A percentile compares a stretch with the other conserved stretches of the same genome.
phyloP scores from a whole-genome alignment of 2,113 vertebrate species.

The Erythrocercus mccallii region DNA sequence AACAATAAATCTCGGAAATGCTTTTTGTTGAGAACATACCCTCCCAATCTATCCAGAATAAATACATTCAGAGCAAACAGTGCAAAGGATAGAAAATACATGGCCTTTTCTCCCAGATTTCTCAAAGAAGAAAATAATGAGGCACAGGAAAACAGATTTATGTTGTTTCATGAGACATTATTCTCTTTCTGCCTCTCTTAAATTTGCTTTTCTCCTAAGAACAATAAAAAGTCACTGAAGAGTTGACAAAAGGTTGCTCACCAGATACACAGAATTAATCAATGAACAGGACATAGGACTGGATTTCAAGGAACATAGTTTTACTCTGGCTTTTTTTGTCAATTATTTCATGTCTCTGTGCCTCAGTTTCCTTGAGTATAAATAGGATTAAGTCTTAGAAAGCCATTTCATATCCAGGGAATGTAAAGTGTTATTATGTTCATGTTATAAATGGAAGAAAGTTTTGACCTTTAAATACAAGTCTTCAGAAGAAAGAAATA shows the following conservation, averaged over 20 bases:
- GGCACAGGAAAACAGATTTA: conserved; percentile 31
- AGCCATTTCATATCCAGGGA: background rate
- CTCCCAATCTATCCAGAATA: background rate
- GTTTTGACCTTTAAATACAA: background rate
- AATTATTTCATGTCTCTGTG: background rate
- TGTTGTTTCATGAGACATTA: background rate
- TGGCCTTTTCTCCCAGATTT: conserved; percentile 14
- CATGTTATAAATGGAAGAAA: background rate
- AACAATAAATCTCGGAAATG: background rate
- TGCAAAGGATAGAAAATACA: conserved; percentile 3
- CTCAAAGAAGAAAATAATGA: conserved; percentile 38
- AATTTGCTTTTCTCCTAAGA: conserved; percentile 28
- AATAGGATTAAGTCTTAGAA: background rate
- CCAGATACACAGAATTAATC: conserved; percentile 3
- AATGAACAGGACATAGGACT: background rate
- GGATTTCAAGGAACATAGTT: background rate
- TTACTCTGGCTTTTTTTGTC: background rate
- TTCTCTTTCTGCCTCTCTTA: conserved; percentile 16
- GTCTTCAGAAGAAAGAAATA: background rate
- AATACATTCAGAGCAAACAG: background rate
- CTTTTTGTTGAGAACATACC: background rate
- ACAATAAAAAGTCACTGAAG: background rate
- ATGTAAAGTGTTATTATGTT: background rate
- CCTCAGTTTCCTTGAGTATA: background rate
- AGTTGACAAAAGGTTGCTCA: conserved; percentile 5